A percentile compares a stretch with the other conserved stretches of the same genome.
Evolutionary conservation across 1,140 invertebrate species (phyloP).

Genomic region (Sitophilus oryzae): DNA sequence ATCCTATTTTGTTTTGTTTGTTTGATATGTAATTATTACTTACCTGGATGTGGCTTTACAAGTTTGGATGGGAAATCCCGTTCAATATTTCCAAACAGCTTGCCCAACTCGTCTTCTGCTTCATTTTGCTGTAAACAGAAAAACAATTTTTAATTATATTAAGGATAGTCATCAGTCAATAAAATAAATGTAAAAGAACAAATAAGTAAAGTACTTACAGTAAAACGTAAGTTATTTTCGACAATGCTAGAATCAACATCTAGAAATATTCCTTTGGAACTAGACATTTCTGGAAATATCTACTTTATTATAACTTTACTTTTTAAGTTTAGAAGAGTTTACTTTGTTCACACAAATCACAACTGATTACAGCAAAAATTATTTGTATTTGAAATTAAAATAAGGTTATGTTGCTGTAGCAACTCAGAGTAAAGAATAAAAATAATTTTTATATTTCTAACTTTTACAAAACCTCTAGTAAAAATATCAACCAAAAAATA

Average conservation of each 20-base stretch:
- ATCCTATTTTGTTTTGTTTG: too few species aligned
- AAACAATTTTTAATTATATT: constrained; percentile 1
- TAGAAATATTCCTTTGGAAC: constrained; percentile 28
- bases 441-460: too few species aligned
- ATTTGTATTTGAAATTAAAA: too few species aligned
- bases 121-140: constrained; percentile 20
- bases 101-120: constrained; percentile 27
- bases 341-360: too few species aligned
- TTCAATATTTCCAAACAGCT: constrained; percentile 21
- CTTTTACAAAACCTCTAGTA: too few species aligned
- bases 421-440: too few species aligned
- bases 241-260: constrained; percentile 43
- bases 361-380: too few species aligned
- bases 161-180: constrained; percentile 3
- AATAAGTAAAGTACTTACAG: constrained; percentile 36
- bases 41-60: constrained; percentile 35
- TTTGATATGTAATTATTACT: too few species aligned
- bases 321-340: too few species aligned
- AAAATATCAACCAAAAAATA: too few species aligned
- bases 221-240: constrained; percentile 46
- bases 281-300: constrained; percentile 22
- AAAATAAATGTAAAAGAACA: neutral
- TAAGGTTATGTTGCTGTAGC: too few species aligned
- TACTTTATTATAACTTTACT: too few species aligned
- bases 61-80: constrained; percentile 29